Evolutionary conservation across 2,797 vertebrate genomes (phyloP).

Genomic region (Siniperca scherzeri): DNA sequence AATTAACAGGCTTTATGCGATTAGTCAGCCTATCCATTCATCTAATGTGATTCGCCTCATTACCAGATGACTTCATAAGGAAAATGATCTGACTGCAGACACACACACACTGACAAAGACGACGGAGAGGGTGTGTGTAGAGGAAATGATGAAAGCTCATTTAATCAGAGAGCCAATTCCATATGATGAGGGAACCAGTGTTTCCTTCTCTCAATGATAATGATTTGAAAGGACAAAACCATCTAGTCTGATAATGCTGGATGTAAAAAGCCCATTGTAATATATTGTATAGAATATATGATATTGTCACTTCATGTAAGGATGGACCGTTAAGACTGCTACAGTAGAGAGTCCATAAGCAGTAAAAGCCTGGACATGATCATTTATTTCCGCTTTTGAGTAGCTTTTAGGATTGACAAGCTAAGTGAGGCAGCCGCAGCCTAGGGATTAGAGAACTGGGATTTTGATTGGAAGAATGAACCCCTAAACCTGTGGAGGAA

Average conservation of each 20-base stretch:
- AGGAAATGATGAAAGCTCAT: conserved; percentile 70
- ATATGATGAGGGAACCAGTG: conserved; percentile 64
- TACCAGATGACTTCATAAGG: conserved; percentile 77
- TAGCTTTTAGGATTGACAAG: conserved; percentile 48
- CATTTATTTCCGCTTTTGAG: conserved; percentile 52
- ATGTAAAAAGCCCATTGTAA: conserved; percentile 52
- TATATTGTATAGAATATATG: conserved; percentile 19
- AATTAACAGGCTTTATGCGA: conserved; percentile 83
- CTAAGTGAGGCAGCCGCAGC: conserved; percentile 29
- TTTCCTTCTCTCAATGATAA: conserved; percentile 72
- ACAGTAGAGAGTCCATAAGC: background rate
- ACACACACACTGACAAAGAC: conserved; percentile 42
- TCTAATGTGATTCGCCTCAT: conserved; percentile 82
- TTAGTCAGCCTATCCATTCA: conserved; percentile 82
- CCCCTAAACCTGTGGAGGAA: background rate
- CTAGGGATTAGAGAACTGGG: conserved; percentile 26
- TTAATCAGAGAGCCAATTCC: conserved; percentile 70
- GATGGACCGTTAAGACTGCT: conserved; percentile 27
- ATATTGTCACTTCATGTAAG: conserved; percentile 37
- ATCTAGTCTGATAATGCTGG: conserved; percentile 47
- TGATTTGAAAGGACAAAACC: conserved; percentile 74
- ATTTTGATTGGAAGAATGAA: conserved; percentile 42
- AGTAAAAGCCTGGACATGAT: conserved; percentile 29
- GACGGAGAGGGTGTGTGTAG: conserved; percentile 41
- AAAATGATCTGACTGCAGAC: conserved; percentile 73